A percentile compares a stretch with the other conserved stretches of the same genome.
phyloP scores from a whole-genome alignment of 2,888 invertebrate species.

The Epirrhoe tristata region DNA sequence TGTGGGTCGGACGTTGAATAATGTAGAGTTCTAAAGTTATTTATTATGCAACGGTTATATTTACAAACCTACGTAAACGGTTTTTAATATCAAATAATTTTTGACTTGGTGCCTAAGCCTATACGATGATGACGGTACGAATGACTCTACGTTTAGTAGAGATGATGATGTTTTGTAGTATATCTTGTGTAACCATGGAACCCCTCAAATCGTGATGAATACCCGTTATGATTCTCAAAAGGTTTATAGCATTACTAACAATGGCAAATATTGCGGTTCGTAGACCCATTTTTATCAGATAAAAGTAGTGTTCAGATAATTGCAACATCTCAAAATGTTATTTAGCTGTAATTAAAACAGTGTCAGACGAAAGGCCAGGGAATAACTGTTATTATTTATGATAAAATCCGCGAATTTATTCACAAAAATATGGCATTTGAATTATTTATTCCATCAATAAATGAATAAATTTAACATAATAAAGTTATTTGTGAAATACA shows the following conservation, averaged over 20 bases:
- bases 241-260: slow-evolving; percentile 57
- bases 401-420: slow-evolving; percentile 20
- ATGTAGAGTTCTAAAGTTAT: neutral
- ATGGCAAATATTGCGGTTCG: slow-evolving; percentile 63
- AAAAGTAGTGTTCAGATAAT: slow-evolving; percentile 43
- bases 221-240: slow-evolving; percentile 54
- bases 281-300: slow-evolving; percentile 37
- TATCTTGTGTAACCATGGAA: neutral
- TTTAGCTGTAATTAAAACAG: neutral
- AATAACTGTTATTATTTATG: neutral
- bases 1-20: slow-evolving; percentile 1
- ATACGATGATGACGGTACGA: too few species aligned
- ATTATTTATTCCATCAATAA: slow-evolving; percentile 24
- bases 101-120: neutral
- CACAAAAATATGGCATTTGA: slow-evolving; percentile 23
- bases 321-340: neutral
- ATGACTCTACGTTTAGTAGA: too few species aligned
- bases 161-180: too few species aligned
- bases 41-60: neutral
- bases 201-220: slow-evolving; percentile 52
- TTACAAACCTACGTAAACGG: neutral
- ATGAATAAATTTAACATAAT: slow-evolving; percentile 28
- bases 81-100: neutral
- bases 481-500: neutral
- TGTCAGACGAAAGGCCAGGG: slow-evolving; percentile 5